phyloP scores from a whole-genome alignment of 1,140 invertebrate species.

The Notospermus geniculatus region DNA sequence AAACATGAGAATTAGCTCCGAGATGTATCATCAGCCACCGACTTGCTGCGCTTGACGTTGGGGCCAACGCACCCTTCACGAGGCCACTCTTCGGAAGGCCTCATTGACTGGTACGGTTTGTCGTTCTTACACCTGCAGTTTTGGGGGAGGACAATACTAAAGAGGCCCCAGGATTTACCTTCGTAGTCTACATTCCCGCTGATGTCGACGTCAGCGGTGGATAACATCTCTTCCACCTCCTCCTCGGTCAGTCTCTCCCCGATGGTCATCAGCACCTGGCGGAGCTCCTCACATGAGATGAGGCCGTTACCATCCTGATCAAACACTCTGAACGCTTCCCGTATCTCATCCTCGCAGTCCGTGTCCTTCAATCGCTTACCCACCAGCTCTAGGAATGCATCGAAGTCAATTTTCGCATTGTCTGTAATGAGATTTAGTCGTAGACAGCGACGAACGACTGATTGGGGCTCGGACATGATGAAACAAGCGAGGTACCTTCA shows the following conservation, averaged over 20 bases:
- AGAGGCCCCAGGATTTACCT: no score
- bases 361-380: conserved; percentile 9
- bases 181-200: conserved; percentile 54
- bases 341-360: conserved; percentile 6
- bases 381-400: conserved; percentile 18
- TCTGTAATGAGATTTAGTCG: no score
- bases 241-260: conserved; percentile 97
- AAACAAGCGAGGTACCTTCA: no score
- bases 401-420: conserved; percentile 28
- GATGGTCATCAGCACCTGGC: conserved; percentile 97
- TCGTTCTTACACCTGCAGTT: no score
- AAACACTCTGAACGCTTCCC: conserved; percentile 16
- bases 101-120: no score
- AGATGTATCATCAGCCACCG: no score
- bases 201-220: conserved; percentile 96
- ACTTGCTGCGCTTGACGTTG: no score
- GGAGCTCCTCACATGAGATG: conserved; percentile 71
- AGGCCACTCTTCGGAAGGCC: no score
- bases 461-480: no score
- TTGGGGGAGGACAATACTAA: background rate
- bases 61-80: no score
- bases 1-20: no score
- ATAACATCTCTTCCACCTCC: conserved; percentile 97
- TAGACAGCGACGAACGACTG: no score
- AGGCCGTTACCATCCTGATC: conserved; percentile 15